Evolutionary conservation across 2,888 invertebrate genomes (phyloP).

Genomic region (Erebia epiphron): DNA sequence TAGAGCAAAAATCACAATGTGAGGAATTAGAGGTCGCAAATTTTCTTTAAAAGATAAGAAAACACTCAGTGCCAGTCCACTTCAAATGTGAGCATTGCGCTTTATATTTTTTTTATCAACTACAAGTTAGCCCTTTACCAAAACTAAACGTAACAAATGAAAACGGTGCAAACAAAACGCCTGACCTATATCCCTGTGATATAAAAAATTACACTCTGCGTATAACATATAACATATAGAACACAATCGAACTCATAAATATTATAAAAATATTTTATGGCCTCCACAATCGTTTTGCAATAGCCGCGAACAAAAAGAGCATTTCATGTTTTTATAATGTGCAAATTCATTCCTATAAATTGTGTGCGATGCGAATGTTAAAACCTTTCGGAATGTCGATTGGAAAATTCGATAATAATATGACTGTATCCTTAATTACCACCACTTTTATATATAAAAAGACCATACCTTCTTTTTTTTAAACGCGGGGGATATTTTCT

Average conservation of each 20-base stretch:
- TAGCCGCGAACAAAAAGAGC: conserved; percentile 32
- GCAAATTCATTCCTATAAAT: conserved; percentile 35
- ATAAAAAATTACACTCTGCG: conserved; percentile 17
- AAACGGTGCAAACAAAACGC: conserved; percentile 1
- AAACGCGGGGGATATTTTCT: no score
- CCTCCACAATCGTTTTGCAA: conserved; percentile 31
- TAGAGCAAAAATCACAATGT: no score
- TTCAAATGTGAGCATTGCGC: neutral
- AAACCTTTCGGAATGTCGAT: neutral
- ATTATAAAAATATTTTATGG: conserved; percentile 27
- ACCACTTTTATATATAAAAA: no score
- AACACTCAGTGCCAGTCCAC: no score
- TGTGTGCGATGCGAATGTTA: conserved; percentile 26
- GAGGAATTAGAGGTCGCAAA: no score
- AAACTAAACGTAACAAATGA: neutral
- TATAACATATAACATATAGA: conserved; percentile 14
- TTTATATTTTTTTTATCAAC: no score
- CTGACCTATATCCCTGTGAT: conserved; percentile 11
- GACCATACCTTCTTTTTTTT: no score
- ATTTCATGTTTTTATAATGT: conserved; percentile 34
- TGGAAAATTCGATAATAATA: neutral
- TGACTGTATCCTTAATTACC: no score
- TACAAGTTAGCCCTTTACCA: no score
- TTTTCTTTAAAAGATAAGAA: no score
- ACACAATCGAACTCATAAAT: conserved; percentile 27